Evolutionary conservation across 2,797 vertebrate genomes (phyloP).

Genomic region (Chelonia mydas): DNA sequence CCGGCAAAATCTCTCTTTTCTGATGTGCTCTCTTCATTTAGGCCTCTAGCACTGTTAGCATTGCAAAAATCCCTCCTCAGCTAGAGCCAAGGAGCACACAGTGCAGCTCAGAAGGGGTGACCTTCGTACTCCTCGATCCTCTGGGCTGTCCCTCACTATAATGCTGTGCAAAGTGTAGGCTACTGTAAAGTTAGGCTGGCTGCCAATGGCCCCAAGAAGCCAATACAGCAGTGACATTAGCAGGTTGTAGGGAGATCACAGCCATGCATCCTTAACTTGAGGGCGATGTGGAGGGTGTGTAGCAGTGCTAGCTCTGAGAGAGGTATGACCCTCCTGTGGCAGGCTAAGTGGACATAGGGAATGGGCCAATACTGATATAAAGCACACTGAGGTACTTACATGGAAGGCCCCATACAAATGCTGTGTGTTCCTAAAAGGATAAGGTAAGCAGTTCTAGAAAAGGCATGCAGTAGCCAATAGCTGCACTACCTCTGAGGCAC

Average conservation of each 20-base stretch:
- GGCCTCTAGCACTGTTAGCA: neutral
- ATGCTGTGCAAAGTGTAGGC: neutral
- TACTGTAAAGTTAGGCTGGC: neutral
- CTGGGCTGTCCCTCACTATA: neutral
- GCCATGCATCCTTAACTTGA: too few species aligned
- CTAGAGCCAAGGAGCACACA: neutral
- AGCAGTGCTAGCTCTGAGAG: neutral
- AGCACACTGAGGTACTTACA: neutral
- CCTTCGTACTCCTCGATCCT: rapidly evolving
- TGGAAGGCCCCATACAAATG: neutral
- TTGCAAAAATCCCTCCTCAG: neutral
- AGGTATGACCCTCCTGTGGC: neutral
- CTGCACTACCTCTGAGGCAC: neutral
- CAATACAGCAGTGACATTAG: neutral
- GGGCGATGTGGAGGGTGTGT: neutral
- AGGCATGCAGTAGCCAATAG: neutral
- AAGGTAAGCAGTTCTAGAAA: neutral
- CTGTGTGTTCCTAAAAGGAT: neutral
- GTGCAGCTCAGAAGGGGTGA: rapidly evolving
- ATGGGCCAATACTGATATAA: neutral
- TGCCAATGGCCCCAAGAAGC: neutral
- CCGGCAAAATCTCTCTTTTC: neutral
- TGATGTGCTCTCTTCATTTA: neutral
- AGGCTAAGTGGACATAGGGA: neutral
- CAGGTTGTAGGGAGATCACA: neutral